phyloP scores from a whole-genome alignment of 2,797 vertebrate genomes.

The Hoplostethus atlanticus region DNA sequence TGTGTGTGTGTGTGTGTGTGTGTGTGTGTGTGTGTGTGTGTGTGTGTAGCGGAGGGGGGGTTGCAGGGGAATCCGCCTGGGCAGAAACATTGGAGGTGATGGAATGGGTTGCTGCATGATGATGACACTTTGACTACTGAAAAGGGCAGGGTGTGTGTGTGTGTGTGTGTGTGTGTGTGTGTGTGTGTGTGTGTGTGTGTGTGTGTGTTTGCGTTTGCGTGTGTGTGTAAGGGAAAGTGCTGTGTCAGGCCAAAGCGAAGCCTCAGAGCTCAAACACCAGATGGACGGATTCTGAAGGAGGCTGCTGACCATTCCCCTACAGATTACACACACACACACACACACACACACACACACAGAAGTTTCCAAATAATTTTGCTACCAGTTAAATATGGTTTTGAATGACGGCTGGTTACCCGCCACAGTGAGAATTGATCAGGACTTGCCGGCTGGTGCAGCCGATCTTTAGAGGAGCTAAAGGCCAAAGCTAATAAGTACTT shows the following conservation, averaged over 20 bases:
- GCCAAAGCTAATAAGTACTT: slow-evolving; percentile 57
- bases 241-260: slow-evolving; percentile 37
- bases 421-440: slow-evolving; percentile 13
- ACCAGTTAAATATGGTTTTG: neutral
- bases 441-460: slow-evolving; percentile 6
- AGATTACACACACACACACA: slow-evolving; percentile 10
- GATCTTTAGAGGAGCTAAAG: slow-evolving; percentile 55
- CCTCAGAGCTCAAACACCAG: slow-evolving; percentile 60
- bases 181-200: neutral
- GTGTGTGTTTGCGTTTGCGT: neutral
- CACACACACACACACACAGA: slow-evolving; percentile 2
- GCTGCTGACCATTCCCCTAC: slow-evolving; percentile 43
- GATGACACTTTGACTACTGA: neutral
- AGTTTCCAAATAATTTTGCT: neutral
- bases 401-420: neutral
- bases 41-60: no score
- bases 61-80: no score
- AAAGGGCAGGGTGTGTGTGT: no score
- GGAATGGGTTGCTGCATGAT: slow-evolving; percentile 2
- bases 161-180: neutral
- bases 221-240: slow-evolving; percentile 32
- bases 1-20: no score
- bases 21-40: no score
- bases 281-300: slow-evolving; percentile 52
- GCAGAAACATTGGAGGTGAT: no score